These are phyloP conservation scores for Enteromius radiatus DNA, from an alignment of 2,797 vertebrate species.

Conservation along the genomic window DNA sequence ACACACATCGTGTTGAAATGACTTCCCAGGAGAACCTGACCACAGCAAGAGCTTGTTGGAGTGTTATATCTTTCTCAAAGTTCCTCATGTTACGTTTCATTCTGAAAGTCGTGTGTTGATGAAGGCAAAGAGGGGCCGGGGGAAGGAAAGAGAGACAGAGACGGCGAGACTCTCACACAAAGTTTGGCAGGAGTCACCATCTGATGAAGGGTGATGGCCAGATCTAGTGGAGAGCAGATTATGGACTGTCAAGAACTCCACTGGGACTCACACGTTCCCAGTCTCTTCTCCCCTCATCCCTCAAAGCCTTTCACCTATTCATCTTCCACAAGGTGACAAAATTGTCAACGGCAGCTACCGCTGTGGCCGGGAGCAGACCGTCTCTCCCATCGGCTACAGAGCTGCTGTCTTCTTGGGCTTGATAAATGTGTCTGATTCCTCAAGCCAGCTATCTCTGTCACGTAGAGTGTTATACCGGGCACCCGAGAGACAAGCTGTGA, in stretches of 20 bases:
- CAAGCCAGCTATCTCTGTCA: constrained; percentile 37
- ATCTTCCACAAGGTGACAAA: constrained; percentile 45
- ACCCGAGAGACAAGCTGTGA: constrained; percentile 19
- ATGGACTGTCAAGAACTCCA: constrained; percentile 34
- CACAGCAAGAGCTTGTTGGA: not conserved
- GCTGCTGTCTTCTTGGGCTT: constrained; percentile 45
- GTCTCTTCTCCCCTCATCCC: constrained; percentile 37
- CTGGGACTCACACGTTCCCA: constrained; percentile 6
- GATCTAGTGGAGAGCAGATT: constrained; percentile 43
- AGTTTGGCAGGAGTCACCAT: constrained; percentile 22
- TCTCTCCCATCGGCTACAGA: constrained; percentile 12
- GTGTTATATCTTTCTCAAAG: not conserved
- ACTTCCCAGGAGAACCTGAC: not conserved
- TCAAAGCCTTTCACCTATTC: constrained; percentile 48
- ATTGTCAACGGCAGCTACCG: constrained; percentile 37
- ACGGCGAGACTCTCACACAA: not conserved
- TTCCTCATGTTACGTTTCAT: constrained; percentile 10
- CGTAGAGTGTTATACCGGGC: constrained; percentile 21
- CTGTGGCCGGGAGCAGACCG: not conserved
- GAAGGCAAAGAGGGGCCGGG: not conserved
- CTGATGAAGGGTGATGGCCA: constrained; percentile 35
- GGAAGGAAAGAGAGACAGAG: not conserved
- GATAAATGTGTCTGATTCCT: constrained; percentile 44
- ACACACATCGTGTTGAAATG: not conserved
- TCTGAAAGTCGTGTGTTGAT: constrained; percentile 6